Evolutionary conservation across 1,140 invertebrate species (phyloP), one percentile per base, ranked within the genome.

Genomic region (Hyles euphorbiae): DNA sequence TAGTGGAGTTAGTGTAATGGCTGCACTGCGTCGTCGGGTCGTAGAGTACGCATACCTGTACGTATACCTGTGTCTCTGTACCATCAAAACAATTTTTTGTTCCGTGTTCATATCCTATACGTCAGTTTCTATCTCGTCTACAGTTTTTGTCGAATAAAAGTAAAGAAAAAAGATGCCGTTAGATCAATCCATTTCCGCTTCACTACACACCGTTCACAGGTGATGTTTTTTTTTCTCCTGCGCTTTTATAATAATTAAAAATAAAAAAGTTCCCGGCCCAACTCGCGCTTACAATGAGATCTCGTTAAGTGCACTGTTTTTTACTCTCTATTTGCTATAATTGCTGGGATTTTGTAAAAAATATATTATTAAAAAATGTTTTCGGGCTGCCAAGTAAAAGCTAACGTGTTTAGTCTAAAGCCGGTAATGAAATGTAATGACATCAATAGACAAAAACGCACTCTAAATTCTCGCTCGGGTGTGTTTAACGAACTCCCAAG

Each of bases 171-270:
- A 70, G 58, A 69, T 70, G 33, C 83, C 83, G 83, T 86, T 86
- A 86, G 72, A 54, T 74, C 72, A 70, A 82, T 81, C 72, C 72
- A 72, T 86, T 86, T 86, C 83, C 83, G 83, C 83, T 78, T 68
- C 65, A 82, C 70, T 83, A 78, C 81, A 71, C 78, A 67, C 67
- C 70, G 72, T 77, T 65, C 79, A 82, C 80, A 83, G 79, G 82
- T 84, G 81, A 80, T 72, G 72, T 48, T 60, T 51, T 65, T 77
- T 78, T 76, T 3, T 52, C 46, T 22, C 33, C 68, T 65, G 54
- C 62, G 65, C 69, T 77, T 75, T 71, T 73, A 74, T 78, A 77
- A 78, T 83, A 83, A 81, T 83, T 81, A 81, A 81, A 83, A 83
- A 72, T 67, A 74, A 80, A 78, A 54, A n/a, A 8, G 5, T 44